Evolutionary conservation across 2,113 vertebrate species (phyloP).

Genomic region (Cyprinodon brontotheroides): DNA sequence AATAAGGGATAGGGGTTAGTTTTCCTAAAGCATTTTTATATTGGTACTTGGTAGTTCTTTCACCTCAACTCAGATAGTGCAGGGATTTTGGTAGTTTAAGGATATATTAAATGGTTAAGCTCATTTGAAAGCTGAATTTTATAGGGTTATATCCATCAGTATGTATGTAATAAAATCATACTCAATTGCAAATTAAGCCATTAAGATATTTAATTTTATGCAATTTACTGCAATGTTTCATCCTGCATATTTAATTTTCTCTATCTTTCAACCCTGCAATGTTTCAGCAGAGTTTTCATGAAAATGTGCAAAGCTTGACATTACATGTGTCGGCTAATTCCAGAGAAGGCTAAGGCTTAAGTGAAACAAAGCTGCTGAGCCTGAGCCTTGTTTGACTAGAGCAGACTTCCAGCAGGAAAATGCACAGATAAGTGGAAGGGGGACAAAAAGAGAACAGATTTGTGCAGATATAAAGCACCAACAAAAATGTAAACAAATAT

Average conservation of each 20-base stretch:
- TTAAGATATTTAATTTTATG: too few species aligned
- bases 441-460: background rate
- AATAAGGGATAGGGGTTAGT: too few species aligned
- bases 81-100: too few species aligned
- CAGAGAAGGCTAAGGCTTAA: background rate
- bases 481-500: background rate
- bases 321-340: conserved; percentile 54
- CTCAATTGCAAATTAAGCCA: too few species aligned
- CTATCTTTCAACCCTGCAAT: background rate
- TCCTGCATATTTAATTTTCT: conserved; percentile 4
- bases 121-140: too few species aligned
- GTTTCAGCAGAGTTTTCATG: conserved; percentile 59
- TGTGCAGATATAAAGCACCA: background rate
- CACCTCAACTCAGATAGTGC: too few species aligned
- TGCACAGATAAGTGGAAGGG: background rate
- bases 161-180: background rate
- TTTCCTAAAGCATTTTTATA: too few species aligned
- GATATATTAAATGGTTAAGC: too few species aligned
- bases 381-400: conserved; percentile 1
- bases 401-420: background rate
- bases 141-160: too few species aligned
- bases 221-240: background rate
- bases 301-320: conserved; percentile 50
- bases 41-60: too few species aligned
- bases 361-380: background rate